Base-by-base conservation (phyloP, 2,888 invertebrate species). In the Dryobota labecula region DNA sequence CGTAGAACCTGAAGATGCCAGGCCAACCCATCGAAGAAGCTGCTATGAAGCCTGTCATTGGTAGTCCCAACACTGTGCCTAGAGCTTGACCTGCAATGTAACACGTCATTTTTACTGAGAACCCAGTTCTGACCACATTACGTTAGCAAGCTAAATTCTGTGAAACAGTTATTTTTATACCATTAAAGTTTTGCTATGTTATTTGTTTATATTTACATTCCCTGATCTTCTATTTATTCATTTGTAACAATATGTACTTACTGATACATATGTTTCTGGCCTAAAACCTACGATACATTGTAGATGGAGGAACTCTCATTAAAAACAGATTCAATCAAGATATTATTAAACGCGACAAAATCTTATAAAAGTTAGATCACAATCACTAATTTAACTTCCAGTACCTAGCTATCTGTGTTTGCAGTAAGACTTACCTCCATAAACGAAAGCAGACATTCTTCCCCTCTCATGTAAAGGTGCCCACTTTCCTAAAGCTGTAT, bases 11-110 rank as follows among this genome's bases (percentile, higher is more conserved):
- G 89, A 98, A 98, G 62, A 97, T 97, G 4, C 97, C 97, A 0
- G 98, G 98, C 98, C 98, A 98, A 7, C 98, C 98, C 18, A 97
- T 88, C 0, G 92, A 70, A 0, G 97, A 97, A 0, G 97, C 96
- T 0, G 98, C 97, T 56, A 98, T 94, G 51, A 97, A 94, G 0
- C 98, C 98, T 18, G 98, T 97, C 41, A 97, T 92, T 0, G 97
- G 97, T 87, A 98, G 90, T 70, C 98, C 97, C 1, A 98, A 88
- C 0, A 98, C 97, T 0, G 98, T 97, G 5, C 98, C 98, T 20
- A 98, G 95, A 82, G 98, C 98, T 78, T 76, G 75, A 30, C 72
- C 75, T 78, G 58, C 8, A 70, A 77, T 11, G 4, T 15, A 27
- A 43, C 15, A 15, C 2, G 11, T n/a, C 5, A 30, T 43, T 30